phyloP scores from a whole-genome alignment of 2,113 vertebrate species.

The Chaenocephalus aceratus region DNA sequence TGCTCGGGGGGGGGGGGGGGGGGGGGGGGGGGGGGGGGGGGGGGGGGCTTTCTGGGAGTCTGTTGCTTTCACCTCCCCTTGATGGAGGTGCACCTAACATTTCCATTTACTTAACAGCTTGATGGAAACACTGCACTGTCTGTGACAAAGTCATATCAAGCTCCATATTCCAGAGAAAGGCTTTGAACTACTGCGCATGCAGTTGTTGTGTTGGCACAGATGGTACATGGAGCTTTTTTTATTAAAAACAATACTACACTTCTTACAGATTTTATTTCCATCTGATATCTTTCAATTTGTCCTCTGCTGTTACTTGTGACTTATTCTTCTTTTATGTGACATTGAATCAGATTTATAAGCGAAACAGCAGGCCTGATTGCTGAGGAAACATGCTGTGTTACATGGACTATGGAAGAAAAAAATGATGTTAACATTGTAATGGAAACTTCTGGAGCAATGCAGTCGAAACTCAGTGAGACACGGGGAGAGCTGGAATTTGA shows the following conservation, averaged over 20 bases:
- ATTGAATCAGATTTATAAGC: neutral
- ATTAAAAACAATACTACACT: slow-evolving; percentile 7
- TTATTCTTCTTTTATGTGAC: neutral
- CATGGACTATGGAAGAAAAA: no score
- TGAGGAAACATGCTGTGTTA: no score
- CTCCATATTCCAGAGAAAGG: slow-evolving; percentile 30
- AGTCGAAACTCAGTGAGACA: no score
- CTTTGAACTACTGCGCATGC: slow-evolving; percentile 25
- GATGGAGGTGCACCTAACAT: slow-evolving; percentile 2
- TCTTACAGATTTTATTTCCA: slow-evolving; percentile 14
- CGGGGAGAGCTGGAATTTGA: no score
- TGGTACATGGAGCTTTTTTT: slow-evolving; percentile 15
- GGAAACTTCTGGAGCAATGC: no score
- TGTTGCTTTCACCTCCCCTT: slow-evolving; percentile 8
- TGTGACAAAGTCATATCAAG: slow-evolving; percentile 38
- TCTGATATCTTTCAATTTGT: slow-evolving; percentile 7
- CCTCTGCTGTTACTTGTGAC: neutral
- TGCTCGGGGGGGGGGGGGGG: no score
- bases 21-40: no score
- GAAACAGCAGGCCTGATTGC: no score
- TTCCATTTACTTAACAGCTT: slow-evolving; percentile 17
- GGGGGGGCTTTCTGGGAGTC: neutral
- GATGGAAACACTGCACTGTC: slow-evolving; percentile 10
- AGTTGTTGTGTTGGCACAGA: slow-evolving; percentile 23
- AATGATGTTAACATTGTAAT: no score